Evolutionary conservation across 2,113 vertebrate genomes (phyloP), one percentile per base, ranked within the genome.

Genomic region (Pseudorectes ferrugineus): DNA sequence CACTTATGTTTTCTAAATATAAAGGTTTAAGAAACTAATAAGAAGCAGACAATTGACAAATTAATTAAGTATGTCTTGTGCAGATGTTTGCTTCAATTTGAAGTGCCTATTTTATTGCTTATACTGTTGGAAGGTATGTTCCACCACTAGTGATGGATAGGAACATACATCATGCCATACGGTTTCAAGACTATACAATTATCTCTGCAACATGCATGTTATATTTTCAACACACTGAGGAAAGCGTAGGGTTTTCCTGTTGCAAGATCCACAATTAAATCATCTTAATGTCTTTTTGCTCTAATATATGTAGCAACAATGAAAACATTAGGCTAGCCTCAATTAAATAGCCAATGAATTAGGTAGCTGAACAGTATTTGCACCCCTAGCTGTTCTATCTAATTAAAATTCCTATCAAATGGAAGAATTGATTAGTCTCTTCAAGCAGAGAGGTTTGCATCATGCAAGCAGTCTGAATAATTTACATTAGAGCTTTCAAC

Each of bases 371-470:
- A 96, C 51, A 96, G 51, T 94, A 95, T 97, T 97, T 96, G 85
- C 85, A 97, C 85, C 90, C 93, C 95, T 97, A 96, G 93, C 96
- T 97, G 95, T 96, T 97, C 92, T 85, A 96, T 97, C 97, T 95
- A 98, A 97, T 98, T 98, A 98, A 97, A 98, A 96, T 97, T 97
- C 88, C 94, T 94, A 98, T 97, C 96, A 97, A 96, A 93, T 72
- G 62, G 86, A 97, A 97, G 73, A 95, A 97, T 85, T 98, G 96
- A 98, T 98, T 96, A 92, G 89, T 88, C 61, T 97, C 81, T 96
- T 98, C 89, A 97, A 97, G 94, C 91, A 97, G 89, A 96, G 93
- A 96, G 70, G 65, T 84, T 97, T 96, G 83, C 89, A 97, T 97
- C 97, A 92, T 88, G 80, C 71, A 96, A 96, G 88, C 70, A 96